These are phyloP conservation scores for Epistrophella euchroma DNA, from an alignment of 2,888 invertebrate genomes.

Conservation along the genomic window DNA sequence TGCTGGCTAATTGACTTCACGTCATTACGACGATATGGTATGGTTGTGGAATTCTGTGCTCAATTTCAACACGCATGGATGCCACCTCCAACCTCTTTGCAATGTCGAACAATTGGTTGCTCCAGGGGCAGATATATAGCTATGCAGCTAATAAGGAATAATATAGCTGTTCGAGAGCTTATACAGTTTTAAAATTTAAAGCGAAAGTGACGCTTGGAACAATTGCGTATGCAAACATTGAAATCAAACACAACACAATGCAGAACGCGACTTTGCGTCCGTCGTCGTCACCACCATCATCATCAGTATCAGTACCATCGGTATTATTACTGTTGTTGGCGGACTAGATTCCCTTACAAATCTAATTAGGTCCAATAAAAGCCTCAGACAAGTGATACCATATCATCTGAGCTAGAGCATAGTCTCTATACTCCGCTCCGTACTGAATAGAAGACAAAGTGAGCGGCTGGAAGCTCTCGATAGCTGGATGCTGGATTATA, in stretches of 20 bases:
- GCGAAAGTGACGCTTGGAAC: conserved; percentile 71
- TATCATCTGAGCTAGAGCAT: conserved; percentile 48
- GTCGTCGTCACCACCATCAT: conserved; percentile 11
- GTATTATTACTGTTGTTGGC: conserved; percentile 60
- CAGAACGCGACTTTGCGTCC: conserved; percentile 11
- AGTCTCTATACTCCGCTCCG: neutral
- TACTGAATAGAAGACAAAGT: conserved; percentile 52
- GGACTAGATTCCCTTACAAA: conserved; percentile 84
- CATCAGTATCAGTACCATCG: conserved; percentile 20
- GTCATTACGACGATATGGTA: conserved; percentile 43
- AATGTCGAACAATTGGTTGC: conserved; percentile 48
- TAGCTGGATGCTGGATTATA: conserved; percentile 58
- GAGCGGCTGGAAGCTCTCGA: conserved; percentile 49
- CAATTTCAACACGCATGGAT: conserved; percentile 66
- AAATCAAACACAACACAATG: conserved; percentile 68
- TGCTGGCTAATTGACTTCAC: conserved; percentile 69
- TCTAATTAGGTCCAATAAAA: conserved; percentile 83
- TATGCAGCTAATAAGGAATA: neutral
- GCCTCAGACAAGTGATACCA: conserved; percentile 74
- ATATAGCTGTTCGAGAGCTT: neutral
- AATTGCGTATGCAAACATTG: conserved; percentile 75
- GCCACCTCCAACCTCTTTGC: conserved; percentile 66
- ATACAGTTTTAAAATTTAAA: conserved; percentile 45
- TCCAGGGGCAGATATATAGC: conserved; percentile 12
- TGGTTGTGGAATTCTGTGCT: conserved; percentile 57